Percentiles rank a stretch among this genome's conserved stretches.
These are phyloP conservation scores for Athene cunicularia DNA, from an alignment of 2,113 vertebrate genomes.

Conservation along the genomic window DNA sequence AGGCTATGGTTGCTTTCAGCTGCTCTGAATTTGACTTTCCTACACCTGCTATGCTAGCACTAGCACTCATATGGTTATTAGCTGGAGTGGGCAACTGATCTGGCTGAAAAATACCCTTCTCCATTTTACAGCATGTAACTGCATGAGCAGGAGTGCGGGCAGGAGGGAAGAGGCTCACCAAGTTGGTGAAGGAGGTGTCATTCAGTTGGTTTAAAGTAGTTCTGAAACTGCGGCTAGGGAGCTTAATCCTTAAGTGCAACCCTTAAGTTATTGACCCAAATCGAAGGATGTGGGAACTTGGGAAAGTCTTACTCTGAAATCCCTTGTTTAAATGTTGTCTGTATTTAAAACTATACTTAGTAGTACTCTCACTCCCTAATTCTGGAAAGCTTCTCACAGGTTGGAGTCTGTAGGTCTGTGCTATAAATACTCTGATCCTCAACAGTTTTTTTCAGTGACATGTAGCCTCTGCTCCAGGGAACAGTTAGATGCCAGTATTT, in stretches of 20 bases:
- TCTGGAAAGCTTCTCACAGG: conserved; percentile 48
- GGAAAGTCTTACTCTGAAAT: background rate
- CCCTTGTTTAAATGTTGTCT: background rate
- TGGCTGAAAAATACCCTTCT: background rate
- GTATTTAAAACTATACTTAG: conserved; percentile 26
- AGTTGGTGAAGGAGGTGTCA: background rate
- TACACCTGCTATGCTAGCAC: background rate
- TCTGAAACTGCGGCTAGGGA: background rate
- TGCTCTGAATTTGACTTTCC: background rate
- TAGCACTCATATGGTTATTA: background rate
- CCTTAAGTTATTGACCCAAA: background rate
- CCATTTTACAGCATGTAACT: background rate
- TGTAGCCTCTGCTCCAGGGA: background rate
- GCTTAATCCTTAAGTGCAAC: background rate
- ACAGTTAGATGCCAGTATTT: background rate
- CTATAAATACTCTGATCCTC: conserved; percentile 59
- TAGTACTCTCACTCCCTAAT: conserved; percentile 37
- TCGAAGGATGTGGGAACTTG: background rate
- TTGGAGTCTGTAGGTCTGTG: conserved; percentile 51
- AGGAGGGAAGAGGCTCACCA: background rate
- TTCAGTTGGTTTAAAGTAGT: background rate
- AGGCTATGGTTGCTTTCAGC: background rate
- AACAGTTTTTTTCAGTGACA: conserved; percentile 32
- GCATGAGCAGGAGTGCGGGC: background rate
- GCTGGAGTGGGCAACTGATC: background rate